Evolutionary conservation across 2,888 invertebrate genomes (phyloP).

Genomic region (Elegia similella): DNA sequence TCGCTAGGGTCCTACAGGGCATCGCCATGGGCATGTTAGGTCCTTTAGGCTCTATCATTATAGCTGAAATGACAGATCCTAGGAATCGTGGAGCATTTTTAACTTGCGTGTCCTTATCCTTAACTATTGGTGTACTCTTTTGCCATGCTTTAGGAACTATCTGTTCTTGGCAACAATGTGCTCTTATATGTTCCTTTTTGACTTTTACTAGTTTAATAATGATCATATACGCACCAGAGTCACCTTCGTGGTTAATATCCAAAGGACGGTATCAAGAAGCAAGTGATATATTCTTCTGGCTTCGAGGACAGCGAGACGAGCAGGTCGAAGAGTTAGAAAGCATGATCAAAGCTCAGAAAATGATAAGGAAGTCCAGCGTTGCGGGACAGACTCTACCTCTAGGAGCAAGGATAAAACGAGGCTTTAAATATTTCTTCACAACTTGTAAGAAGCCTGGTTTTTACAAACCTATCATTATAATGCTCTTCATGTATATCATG

Average conservation of each 20-base stretch:
- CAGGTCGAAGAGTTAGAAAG: conserved; percentile 68
- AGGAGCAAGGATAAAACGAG: conserved; percentile 38
- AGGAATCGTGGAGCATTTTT: conserved; percentile 83
- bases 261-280: conserved; percentile 81
- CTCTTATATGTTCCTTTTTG: conserved; percentile 73
- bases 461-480: conserved; percentile 81
- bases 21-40: conserved; percentile 80
- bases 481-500: conserved; percentile 83
- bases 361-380: conserved; percentile 55
- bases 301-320: conserved; percentile 72
- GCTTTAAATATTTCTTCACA: conserved; percentile 45
- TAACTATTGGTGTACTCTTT: conserved; percentile 83
- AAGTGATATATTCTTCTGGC: conserved; percentile 77
- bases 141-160: conserved; percentile 83
- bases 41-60: conserved; percentile 78
- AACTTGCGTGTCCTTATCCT: conserved; percentile 81
- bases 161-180: conserved; percentile 81
- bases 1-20: conserved; percentile 78
- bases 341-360: conserved; percentile 67
- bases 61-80: conserved; percentile 83
- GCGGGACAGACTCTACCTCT: conserved; percentile 44
- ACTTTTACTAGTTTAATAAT: conserved; percentile 76
- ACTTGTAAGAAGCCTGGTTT: conserved; percentile 76
- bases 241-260: conserved; percentile 85
- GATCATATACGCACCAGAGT: conserved; percentile 83